Conservation (phyloP, 2,888 invertebrate genomes). For the Papilio elwesi region DNA sequence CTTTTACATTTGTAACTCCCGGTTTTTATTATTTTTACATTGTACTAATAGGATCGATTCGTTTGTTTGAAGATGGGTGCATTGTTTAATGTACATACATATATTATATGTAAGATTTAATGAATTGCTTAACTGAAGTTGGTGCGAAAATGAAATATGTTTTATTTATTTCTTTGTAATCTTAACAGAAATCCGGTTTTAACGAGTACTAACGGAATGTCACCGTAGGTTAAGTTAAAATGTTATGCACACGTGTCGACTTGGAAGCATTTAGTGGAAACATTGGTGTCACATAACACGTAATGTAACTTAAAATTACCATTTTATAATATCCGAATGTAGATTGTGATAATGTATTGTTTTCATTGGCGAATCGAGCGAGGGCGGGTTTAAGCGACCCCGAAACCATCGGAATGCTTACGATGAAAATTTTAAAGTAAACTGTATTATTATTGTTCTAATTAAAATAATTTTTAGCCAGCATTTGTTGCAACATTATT, state of each 20-base stretch:
- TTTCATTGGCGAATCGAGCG: neutral
- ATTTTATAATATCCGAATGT: constrained; percentile 51
- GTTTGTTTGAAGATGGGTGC: neutral
- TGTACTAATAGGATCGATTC: too few relatives aligned
- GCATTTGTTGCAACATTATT: too few relatives aligned
- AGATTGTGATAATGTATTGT: constrained; percentile 42
- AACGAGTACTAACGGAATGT: constrained; percentile 45
- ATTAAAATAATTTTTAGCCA: too few relatives aligned
- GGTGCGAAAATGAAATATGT: neutral
- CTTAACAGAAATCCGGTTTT: neutral
- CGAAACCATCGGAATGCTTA: too few relatives aligned
- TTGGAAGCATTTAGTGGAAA: constrained; percentile 65
- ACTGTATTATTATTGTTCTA: too few relatives aligned
- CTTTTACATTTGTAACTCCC: too few relatives aligned
- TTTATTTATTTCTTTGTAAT: neutral
- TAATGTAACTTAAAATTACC: constrained; percentile 52
- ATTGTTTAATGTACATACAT: constrained; percentile 11
- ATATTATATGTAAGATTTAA: neutral
- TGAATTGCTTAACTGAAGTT: neutral
- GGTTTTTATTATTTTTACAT: too few relatives aligned
- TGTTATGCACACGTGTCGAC: constrained; percentile 59
- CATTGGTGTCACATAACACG: constrained; percentile 48
- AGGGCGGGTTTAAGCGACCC: too few relatives aligned
- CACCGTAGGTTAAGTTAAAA: constrained; percentile 58
- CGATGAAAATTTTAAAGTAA: too few relatives aligned